Evolutionary conservation across 1,140 invertebrate genomes (phyloP).

Genomic region (Drosophila burlai): DNA sequence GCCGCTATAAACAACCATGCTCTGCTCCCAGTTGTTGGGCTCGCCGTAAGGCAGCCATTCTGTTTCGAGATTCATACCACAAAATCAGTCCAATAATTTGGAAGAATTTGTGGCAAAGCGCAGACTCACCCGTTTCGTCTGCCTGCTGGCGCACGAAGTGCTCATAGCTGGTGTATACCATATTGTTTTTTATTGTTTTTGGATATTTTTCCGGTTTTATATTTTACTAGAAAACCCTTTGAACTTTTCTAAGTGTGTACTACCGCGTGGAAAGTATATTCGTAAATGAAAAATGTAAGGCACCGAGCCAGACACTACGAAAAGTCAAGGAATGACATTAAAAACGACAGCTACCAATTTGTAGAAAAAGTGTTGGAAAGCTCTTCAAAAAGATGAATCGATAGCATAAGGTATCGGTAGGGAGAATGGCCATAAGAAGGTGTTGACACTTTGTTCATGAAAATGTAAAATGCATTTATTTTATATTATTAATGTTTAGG

Average conservation of each 20-base stretch:
- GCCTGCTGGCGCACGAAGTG: conserved; percentile 6
- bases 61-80: not conserved
- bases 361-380: conserved; percentile 7
- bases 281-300: conserved; percentile 1
- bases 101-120: not conserved
- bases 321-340: conserved; percentile 8
- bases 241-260: conserved; percentile 22
- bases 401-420: not conserved
- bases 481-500: not conserved
- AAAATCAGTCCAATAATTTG: too few species aligned
- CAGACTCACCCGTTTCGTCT: conserved; percentile 18
- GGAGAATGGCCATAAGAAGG: not conserved
- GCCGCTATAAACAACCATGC: not conserved
- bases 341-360: not conserved
- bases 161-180: conserved; percentile 47
- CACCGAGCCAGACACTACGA: not conserved
- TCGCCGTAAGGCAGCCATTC: conserved; percentile 33
- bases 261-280: conserved; percentile 39
- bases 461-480: not conserved
- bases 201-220: conserved; percentile 16
- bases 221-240: conserved; percentile 30
- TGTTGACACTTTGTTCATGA: not conserved
- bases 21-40: not conserved
- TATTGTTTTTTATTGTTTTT: conserved; percentile 8
- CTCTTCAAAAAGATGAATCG: not conserved